phyloP scores from a whole-genome alignment of 2,113 vertebrate species.

The Stegostoma tigrinum region DNA sequence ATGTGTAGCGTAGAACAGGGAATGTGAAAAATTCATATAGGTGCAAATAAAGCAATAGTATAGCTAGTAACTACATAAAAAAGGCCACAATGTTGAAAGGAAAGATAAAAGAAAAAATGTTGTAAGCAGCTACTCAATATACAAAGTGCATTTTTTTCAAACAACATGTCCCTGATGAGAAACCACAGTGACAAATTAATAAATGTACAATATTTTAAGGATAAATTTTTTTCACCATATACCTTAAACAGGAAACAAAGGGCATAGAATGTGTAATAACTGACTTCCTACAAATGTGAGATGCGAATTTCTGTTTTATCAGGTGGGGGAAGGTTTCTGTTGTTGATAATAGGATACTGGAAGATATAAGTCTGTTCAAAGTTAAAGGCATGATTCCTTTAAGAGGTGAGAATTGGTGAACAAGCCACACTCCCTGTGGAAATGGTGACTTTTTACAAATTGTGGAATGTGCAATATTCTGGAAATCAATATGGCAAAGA shows the following conservation, averaged over 20 bases:
- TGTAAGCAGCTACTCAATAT: constrained; percentile 22
- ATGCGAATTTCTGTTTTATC: background rate
- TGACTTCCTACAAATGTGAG: background rate
- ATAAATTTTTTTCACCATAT: background rate
- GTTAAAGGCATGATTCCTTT: background rate
- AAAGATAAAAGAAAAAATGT: background rate
- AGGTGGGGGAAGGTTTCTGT: background rate
- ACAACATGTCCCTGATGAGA: background rate
- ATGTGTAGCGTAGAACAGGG: background rate
- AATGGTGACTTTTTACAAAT: constrained; percentile 19
- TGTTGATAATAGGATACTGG: background rate
- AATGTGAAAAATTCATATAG: constrained; percentile 14
- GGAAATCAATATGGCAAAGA: background rate
- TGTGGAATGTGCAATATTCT: background rate
- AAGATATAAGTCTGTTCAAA: background rate
- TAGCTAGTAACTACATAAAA: background rate
- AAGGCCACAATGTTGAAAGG: background rate
- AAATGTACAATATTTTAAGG: background rate
- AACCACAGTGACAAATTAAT: constrained; percentile 9
- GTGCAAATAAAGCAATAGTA: background rate
- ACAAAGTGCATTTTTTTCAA: background rate
- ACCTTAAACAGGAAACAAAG: background rate
- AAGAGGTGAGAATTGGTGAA: background rate
- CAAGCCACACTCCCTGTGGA: background rate
- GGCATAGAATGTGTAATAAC: background rate